Conservation (phyloP, 2,888 invertebrate genomes). For the Escarpia spicata region DNA sequence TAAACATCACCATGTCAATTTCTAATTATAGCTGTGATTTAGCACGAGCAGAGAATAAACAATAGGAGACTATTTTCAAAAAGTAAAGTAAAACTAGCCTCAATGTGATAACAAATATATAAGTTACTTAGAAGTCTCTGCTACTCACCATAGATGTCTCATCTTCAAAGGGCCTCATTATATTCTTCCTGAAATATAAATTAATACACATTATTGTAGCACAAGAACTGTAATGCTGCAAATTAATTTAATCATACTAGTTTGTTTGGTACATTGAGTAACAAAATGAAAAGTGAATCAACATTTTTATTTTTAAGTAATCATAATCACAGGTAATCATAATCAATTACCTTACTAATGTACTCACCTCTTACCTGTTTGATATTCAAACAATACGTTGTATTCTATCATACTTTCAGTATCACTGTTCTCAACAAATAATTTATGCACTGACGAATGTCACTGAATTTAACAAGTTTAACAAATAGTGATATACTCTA, state of each 20-base stretch:
- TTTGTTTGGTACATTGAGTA: no score
- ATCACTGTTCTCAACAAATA: background rate
- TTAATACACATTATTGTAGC: no score
- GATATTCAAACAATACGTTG: background rate
- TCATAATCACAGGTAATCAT: background rate
- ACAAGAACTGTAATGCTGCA: no score
- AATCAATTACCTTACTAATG: background rate
- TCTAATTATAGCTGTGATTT: background rate
- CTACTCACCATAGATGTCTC: slow-evolving; percentile 74
- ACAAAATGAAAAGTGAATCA: background rate
- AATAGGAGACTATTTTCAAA: no score
- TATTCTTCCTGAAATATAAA: slow-evolving; percentile 75
- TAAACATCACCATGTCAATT: background rate
- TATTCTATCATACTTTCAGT: background rate
- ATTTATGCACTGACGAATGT: background rate
- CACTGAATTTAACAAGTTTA: slow-evolving; percentile 18
- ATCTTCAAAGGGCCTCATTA: slow-evolving; percentile 93
- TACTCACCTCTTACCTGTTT: background rate
- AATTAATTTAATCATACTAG: no score
- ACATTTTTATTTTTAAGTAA: background rate
- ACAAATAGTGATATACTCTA: background rate
- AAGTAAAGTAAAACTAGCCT: no score
- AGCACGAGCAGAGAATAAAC: no score
- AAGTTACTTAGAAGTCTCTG: background rate
- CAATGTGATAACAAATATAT: background rate